A percentile compares a stretch with the other conserved stretches of the same genome.
These are phyloP conservation scores for Plectrocnemia conspersa DNA, from an alignment of 1,140 invertebrate species.

Conservation along the genomic window DNA sequence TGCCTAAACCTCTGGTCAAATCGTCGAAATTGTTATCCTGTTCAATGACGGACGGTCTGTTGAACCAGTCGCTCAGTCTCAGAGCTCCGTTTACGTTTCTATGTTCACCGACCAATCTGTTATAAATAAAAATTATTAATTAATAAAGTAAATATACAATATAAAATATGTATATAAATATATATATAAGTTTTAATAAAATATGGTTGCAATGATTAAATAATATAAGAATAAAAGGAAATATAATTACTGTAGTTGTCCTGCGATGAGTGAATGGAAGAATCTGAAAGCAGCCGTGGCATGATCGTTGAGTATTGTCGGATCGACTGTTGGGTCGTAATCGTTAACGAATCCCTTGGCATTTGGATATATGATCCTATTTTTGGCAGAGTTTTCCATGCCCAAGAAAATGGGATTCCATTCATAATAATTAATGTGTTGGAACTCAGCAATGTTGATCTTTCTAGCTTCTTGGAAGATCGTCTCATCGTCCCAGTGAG, in stretches of 20 bases:
- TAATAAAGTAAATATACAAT: neutral
- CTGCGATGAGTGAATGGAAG: constrained; percentile 80
- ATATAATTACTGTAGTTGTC: constrained; percentile 66
- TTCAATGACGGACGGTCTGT: constrained; percentile 65
- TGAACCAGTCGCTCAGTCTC: constrained; percentile 73
- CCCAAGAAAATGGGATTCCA: constrained; percentile 79
- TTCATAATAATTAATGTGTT: constrained; percentile 84
- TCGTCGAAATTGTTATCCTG: constrained; percentile 66
- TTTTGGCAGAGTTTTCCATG: constrained; percentile 61
- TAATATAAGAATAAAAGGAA: neutral
- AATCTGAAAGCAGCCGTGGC: constrained; percentile 82
- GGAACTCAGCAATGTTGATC: constrained; percentile 72
- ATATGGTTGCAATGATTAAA: neutral
- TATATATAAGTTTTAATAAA: neutral
- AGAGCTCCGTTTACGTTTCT: constrained; percentile 56
- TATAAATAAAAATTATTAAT: constrained; percentile 21
- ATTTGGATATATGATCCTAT: constrained; percentile 64
- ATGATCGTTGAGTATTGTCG: constrained; percentile 78
- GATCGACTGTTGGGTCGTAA: constrained; percentile 76
- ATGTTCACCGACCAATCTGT: constrained; percentile 61
- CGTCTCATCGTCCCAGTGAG: constrained; percentile 81
- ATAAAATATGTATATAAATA: neutral
- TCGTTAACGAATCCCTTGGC: constrained; percentile 69
- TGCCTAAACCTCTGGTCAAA: constrained; percentile 65
- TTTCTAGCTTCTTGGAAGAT: constrained; percentile 81